A percentile compares a stretch with the other conserved stretches of the same genome.
Evolutionary conservation across 2,113 vertebrate species (phyloP).

Genomic region (Pachyramphus minor): DNA sequence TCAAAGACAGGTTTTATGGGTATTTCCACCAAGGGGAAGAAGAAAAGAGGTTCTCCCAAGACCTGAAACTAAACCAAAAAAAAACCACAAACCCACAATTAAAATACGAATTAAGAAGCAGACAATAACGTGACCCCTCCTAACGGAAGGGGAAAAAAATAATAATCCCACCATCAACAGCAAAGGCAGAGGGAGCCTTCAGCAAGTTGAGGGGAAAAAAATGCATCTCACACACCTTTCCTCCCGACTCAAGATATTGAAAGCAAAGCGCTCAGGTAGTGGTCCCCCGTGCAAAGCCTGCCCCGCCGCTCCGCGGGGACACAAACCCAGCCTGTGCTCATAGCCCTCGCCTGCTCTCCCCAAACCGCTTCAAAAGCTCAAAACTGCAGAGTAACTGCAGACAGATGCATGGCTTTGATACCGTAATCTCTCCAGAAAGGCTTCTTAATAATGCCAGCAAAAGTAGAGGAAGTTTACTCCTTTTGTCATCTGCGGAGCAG

Average conservation of each 20-base stretch:
- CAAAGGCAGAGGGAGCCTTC: neutral
- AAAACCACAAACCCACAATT: neutral
- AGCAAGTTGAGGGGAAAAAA: neutral
- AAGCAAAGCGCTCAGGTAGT: neutral
- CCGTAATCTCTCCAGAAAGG: conserved; percentile 46
- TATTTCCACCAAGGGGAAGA: conserved; percentile 30
- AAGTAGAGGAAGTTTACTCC: conserved; percentile 65
- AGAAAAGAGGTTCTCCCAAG: neutral
- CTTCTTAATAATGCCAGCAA: conserved; percentile 28
- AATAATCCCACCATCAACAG: neutral
- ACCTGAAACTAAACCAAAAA: conserved; percentile 35
- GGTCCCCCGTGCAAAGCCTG: neutral
- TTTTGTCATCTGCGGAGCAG: conserved; percentile 57
- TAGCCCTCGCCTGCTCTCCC: conserved; percentile 6
- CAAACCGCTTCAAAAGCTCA: neutral
- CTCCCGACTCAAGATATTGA: neutral
- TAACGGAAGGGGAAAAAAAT: neutral
- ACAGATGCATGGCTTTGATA: conserved; percentile 47
- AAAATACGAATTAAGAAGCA: neutral
- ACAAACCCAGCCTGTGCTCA: neutral
- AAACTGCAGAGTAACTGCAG: neutral
- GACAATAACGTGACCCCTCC: neutral
- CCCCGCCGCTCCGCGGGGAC: neutral
- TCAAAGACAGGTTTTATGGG: neutral
- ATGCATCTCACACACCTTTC: neutral